Evolutionary conservation across 2,888 invertebrate genomes (phyloP).

Genomic region (Agrochola lota): DNA sequence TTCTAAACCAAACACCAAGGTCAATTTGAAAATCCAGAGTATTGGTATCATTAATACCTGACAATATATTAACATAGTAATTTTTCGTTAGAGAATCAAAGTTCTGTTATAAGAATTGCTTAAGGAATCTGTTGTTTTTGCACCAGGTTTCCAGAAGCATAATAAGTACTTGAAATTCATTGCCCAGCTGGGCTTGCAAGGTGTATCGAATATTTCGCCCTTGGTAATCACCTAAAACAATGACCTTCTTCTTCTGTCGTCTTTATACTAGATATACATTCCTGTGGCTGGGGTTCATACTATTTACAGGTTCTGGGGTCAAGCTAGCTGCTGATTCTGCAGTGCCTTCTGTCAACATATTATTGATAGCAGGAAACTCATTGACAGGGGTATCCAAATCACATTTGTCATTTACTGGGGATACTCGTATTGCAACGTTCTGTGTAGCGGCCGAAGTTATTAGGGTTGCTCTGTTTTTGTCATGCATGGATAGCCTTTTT

Average conservation of each 20-base stretch:
- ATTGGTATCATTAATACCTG: background rate
- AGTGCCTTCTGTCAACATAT: background rate
- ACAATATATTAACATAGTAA: background rate
- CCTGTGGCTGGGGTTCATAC: background rate
- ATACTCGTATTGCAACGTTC: background rate
- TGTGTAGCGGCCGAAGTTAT: background rate
- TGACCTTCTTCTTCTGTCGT: background rate
- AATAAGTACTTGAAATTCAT: background rate
- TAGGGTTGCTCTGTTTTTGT: no score
- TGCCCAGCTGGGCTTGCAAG: background rate
- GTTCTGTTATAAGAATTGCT: background rate
- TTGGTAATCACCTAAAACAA: background rate
- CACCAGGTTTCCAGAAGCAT: background rate
- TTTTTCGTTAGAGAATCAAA: background rate
- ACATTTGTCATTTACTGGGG: background rate
- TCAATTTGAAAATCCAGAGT: conserved; percentile 1
- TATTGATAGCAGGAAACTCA: background rate
- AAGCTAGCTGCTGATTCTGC: background rate
- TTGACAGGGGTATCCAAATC: background rate
- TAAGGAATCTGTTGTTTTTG: background rate
- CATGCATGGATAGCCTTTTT: no score
- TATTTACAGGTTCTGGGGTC: background rate
- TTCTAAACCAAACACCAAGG: background rate
- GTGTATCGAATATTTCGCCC: background rate
- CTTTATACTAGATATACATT: background rate